Evolutionary conservation across 1,140 invertebrate species (phyloP).

Genomic region (Heterodera carotae): DNA sequence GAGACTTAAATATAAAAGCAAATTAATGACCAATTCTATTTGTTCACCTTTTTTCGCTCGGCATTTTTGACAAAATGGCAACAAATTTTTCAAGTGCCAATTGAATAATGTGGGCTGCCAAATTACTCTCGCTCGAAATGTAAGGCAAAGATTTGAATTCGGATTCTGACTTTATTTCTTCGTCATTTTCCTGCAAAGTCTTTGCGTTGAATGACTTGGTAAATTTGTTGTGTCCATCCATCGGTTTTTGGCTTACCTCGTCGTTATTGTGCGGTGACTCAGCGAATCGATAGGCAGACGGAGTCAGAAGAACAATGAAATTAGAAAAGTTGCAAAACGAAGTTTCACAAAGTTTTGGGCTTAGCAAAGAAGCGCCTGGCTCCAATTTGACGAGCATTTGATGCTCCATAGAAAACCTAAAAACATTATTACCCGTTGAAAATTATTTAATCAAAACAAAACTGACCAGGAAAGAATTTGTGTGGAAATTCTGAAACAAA

Average conservation of each 20-base stretch:
- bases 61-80: conserved; percentile 35
- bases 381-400: conserved; percentile 27
- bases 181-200: background rate
- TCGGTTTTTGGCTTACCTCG: background rate
- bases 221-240: background rate
- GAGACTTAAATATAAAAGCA: conserved; percentile 26
- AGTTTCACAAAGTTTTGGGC: conserved; percentile 25
- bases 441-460: background rate
- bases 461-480: conserved; percentile 28
- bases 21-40: background rate
- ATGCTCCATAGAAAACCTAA: conserved; percentile 27
- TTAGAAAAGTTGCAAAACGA: conserved; percentile 26
- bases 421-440: background rate
- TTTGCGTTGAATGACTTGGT: background rate
- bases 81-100: conserved; percentile 32
- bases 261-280: conserved; percentile 1
- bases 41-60: conserved; percentile 30
- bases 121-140: conserved; percentile 5
- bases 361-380: conserved; percentile 19
- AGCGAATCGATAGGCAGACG: background rate
- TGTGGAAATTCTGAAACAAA: conserved; percentile 23
- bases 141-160: conserved; percentile 26
- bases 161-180: background rate
- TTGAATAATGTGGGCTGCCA: conserved; percentile 26
- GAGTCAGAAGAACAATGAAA: conserved; percentile 22